Conservation (phyloP, 2,888 invertebrate species). For the Heliconius erato region DNA sequence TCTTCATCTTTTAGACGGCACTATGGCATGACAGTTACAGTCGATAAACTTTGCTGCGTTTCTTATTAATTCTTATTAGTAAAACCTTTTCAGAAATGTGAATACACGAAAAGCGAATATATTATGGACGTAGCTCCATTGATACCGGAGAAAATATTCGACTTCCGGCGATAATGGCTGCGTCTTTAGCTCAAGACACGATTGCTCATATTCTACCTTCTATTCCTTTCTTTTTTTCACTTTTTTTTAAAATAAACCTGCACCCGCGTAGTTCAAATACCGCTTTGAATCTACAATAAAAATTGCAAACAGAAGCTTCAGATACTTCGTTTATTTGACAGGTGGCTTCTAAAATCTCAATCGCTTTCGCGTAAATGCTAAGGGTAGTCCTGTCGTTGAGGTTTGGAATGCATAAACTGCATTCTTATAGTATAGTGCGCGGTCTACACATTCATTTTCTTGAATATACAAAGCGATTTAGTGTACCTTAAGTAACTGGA, state of each 20-base stretch:
- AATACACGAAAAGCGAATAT: constrained; percentile 81
- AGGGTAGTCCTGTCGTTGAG: constrained; percentile 68
- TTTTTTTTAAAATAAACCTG: constrained; percentile 77
- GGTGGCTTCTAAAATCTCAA: constrained; percentile 76
- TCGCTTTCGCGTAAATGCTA: constrained; percentile 81
- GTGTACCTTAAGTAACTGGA: constrained; percentile 76
- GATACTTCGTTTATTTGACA: constrained; percentile 66
- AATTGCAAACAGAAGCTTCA: constrained; percentile 80
- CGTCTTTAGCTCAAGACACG: constrained; percentile 82
- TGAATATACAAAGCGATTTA: constrained; percentile 69
- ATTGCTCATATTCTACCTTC: constrained; percentile 82
- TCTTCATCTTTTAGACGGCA: constrained; percentile 85
- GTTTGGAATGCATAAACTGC: constrained; percentile 68
- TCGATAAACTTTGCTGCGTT: constrained; percentile 85
- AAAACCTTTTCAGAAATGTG: constrained; percentile 80
- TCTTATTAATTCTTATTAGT: constrained; percentile 84
- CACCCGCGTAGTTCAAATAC: constrained; percentile 82
- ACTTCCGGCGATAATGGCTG: constrained; percentile 77
- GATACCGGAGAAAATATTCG: constrained; percentile 72
- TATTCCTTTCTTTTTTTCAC: constrained; percentile 82
- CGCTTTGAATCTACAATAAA: constrained; percentile 76
- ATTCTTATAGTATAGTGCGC: constrained; percentile 78
- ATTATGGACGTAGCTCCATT: constrained; percentile 73
- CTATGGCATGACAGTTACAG: constrained; percentile 86
- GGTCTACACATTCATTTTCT: constrained; percentile 76